Percentiles rank a stretch among this genome's conserved stretches.
Evolutionary conservation across 2,888 invertebrate genomes (phyloP).

Genomic region (Drymonia ruficornis): DNA sequence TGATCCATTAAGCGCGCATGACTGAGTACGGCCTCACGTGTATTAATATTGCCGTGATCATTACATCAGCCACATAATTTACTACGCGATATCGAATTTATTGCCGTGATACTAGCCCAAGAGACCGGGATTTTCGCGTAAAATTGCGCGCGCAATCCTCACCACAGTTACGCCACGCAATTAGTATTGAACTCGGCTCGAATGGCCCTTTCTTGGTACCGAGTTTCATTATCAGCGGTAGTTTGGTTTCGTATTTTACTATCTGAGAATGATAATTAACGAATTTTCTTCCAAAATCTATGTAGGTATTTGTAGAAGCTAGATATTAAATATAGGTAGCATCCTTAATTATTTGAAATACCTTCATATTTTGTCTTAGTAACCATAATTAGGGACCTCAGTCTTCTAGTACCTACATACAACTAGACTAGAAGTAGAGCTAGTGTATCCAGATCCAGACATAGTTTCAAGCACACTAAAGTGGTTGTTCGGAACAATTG

Average conservation of each 20-base stretch:
- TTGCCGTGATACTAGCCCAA: slow-evolving; percentile 31
- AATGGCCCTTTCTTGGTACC: not conserved
- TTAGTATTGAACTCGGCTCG: not conserved
- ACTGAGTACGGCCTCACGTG: slow-evolving; percentile 20
- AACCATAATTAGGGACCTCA: too few relatives aligned
- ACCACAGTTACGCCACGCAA: not conserved
- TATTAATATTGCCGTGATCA: slow-evolving; percentile 44
- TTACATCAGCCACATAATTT: slow-evolving; percentile 55
- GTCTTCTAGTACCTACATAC: too few relatives aligned
- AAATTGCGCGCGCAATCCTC: not conserved
- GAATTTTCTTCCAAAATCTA: too few relatives aligned
- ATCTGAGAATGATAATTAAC: too few relatives aligned
- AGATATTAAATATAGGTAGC: too few relatives aligned
- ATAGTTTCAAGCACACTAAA: not conserved
- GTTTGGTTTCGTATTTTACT: not conserved
- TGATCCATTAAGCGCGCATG: slow-evolving; percentile 19
- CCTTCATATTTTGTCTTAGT: too few relatives aligned
- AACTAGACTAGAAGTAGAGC: not conserved
- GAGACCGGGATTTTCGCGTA: slow-evolving; percentile 12
- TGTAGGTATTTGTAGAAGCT: too few relatives aligned
- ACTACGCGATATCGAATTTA: slow-evolving; percentile 43
- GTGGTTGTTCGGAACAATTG: not conserved
- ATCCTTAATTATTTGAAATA: too few relatives aligned
- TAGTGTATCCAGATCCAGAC: too few relatives aligned
- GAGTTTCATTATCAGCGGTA: not conserved